Conservation (phyloP, 64 coral and sea anemone species). For the Hydrozoanthus tunicans region DNA sequence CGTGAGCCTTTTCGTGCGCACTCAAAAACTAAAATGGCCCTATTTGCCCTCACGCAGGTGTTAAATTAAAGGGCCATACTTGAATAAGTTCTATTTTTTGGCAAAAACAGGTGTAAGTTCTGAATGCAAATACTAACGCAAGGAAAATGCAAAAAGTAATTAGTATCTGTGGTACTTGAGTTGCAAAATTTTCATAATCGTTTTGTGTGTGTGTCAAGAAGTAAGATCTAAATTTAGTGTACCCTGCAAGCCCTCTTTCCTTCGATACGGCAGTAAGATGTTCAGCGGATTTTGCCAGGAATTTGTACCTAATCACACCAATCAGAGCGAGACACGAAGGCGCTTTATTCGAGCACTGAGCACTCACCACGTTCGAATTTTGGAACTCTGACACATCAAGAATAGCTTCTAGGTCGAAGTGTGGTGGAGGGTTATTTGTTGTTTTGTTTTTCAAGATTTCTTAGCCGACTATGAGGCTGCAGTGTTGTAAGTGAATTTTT, state of each 20-base stretch:
- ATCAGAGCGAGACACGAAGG: constrained; percentile 96
- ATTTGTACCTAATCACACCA: constrained; percentile 63
- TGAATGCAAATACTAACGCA: too few species aligned
- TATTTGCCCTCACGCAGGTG: constrained; percentile 6
- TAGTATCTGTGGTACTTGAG: background rate
- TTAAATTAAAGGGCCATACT: background rate
- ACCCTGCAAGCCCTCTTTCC: background rate
- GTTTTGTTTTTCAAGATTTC: background rate
- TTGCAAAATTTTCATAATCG: background rate
- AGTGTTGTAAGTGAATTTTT: constrained; percentile 65
- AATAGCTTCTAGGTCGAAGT: background rate
- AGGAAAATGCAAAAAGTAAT: background rate
- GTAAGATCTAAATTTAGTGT: background rate
- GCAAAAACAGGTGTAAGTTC: background rate
- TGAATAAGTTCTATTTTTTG: background rate
- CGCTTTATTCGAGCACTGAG: constrained; percentile 79
- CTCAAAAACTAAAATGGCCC: background rate
- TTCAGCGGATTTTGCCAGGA: constrained; percentile 53
- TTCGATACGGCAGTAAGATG: background rate
- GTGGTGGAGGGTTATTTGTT: background rate
- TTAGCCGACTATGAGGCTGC: constrained; percentile 51
- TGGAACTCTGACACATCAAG: background rate
- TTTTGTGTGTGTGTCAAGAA: background rate
- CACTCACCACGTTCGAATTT: constrained; percentile 18
- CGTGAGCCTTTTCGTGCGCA: constrained; percentile 59